These are phyloP conservation scores for Scleropages formosus DNA, from an alignment of 2,797 vertebrate species.

Conservation along the genomic window DNA sequence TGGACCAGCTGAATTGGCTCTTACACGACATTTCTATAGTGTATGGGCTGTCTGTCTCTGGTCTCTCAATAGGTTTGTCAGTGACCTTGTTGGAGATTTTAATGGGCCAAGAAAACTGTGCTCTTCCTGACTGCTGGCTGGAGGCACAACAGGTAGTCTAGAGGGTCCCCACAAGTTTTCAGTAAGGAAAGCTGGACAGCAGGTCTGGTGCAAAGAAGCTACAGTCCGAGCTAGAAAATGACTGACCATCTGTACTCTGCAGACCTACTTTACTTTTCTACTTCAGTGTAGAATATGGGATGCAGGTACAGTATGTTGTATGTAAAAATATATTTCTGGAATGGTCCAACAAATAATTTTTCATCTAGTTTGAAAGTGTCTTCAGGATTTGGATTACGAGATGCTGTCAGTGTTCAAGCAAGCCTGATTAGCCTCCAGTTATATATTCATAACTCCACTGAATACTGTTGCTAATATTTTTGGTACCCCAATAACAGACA, in stretches of 20 bases:
- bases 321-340: too few relatives aligned
- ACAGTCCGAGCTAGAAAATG: constrained; percentile 8
- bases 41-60: background rate
- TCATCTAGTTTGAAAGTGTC: too few relatives aligned
- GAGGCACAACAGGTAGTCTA: background rate
- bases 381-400: too few relatives aligned
- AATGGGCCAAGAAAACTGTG: background rate
- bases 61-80: constrained; percentile 1
- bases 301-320: too few relatives aligned
- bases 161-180: background rate
- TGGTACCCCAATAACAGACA: too few relatives aligned
- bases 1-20: background rate
- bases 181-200: background rate
- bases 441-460: too few relatives aligned
- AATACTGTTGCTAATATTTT: too few relatives aligned
- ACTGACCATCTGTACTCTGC: background rate
- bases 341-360: too few relatives aligned
- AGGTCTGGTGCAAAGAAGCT: background rate
- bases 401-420: too few relatives aligned
- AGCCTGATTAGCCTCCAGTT: too few relatives aligned
- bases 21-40: background rate
- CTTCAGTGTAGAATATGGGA: too few relatives aligned
- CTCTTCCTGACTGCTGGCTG: constrained; percentile 14
- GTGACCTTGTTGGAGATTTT: constrained; percentile 11
- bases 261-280: background rate